Base-by-base conservation (phyloP, 2,888 invertebrate species). In the Coenonympha glycerion region DNA sequence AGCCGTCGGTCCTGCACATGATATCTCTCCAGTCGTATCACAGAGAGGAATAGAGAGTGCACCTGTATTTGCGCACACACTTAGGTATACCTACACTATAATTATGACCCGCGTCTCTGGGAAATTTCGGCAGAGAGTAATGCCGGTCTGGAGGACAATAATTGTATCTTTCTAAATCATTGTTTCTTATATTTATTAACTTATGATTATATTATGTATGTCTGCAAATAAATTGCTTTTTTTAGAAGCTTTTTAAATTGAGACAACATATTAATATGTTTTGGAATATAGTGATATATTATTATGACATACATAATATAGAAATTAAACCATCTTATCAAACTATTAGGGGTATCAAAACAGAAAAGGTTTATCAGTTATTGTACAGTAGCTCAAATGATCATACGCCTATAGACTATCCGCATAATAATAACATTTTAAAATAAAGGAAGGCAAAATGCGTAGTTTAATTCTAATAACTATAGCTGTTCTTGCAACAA, bases 321-420 rank as follows among this genome's bases (percentile, higher is more conserved):
- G 9, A 13, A 11, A 11, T 26, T n/a, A n/a, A n/a, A 47, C 47
- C 47, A 47, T 54, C 34, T 48, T 24, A 11, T 47, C 31, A 39
- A 31, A 13, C 19, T 36, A 47, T 37, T 46, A 42, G 36, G 28
- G 19, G 31, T 33, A 47, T 34, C 28, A 47, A 44, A 34, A 51
- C 39, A 42, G 21, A 22, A 11, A 24, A 18, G 39, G 44, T 30
- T 46, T 50, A 53, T 53, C 53, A 44, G 37, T 44, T 47, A 19
- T 15, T 51, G 40, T 24, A 30, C 13, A 40, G 40, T 15, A 53
- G 50, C 44, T 31, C 47, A 42, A 42, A 44, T 53, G 30, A 39
- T 21, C 42, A 31, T 21, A 44, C 42, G 42, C 44, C 6, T 9
- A 31, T 3, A 5, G 21, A 31, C 9, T 6, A 22, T n/a, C 19